Evolutionary conservation across 2,113 vertebrate species (phyloP).

Genomic region (Nicator chloris): DNA sequence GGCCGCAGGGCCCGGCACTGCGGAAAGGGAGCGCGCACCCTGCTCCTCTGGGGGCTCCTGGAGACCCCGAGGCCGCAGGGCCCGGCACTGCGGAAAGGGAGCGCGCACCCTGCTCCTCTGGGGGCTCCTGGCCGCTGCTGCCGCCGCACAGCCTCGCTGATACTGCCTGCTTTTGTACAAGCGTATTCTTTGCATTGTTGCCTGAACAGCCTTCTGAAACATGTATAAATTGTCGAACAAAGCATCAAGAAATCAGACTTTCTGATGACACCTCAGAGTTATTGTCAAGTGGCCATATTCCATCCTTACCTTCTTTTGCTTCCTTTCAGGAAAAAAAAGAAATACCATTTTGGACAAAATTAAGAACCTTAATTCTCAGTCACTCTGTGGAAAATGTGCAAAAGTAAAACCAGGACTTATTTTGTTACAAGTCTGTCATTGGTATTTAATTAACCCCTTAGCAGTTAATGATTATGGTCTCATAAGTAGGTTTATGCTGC

Average conservation of each 20-base stretch:
- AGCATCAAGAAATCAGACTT: not conserved
- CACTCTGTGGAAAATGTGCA: constrained; percentile 57
- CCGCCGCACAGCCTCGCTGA: fast-evolving
- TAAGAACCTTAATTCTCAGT: constrained; percentile 33
- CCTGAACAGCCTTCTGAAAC: not conserved
- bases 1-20: too few relatives aligned
- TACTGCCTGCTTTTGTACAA: not conserved
- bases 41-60: not conserved
- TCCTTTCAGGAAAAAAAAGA: constrained; percentile 69
- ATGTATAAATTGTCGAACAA: not conserved
- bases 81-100: not conserved
- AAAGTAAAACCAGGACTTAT: constrained; percentile 44
- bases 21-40: not conserved
- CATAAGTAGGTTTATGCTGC: constrained; percentile 63
- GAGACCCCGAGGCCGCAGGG: not conserved
- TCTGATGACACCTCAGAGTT: not conserved
- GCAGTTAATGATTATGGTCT: constrained; percentile 79
- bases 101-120: not conserved
- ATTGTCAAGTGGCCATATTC: not conserved
- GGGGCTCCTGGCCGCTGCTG: not conserved
- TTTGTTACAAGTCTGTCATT: constrained; percentile 72
- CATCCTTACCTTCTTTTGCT: not conserved
- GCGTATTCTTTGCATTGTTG: not conserved
- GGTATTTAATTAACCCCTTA: constrained; percentile 72
- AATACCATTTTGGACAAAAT: constrained; percentile 67